These are phyloP conservation scores for Urophycis tenuis DNA, from an alignment of 2,797 vertebrate genomes.

Conservation along the genomic window DNA sequence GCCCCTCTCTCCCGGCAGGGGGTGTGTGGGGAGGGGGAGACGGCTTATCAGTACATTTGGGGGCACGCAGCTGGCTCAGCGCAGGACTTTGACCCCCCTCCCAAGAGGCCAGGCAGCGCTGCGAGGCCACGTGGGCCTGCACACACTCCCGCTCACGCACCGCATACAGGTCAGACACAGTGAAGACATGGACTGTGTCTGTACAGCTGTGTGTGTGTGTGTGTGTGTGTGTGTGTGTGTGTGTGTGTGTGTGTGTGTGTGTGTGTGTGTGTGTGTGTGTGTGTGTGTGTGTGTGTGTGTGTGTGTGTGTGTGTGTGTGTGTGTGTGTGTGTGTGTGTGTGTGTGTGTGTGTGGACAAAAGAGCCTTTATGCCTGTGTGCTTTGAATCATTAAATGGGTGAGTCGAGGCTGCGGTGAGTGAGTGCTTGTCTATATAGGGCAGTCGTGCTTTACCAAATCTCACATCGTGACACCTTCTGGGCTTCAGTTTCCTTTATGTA, in stretches of 20 bases:
- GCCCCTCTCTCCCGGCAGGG: neutral
- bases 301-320: too few species aligned
- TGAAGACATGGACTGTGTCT: too few species aligned
- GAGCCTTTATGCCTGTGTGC: neutral
- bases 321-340: neutral
- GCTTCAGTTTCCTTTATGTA: neutral
- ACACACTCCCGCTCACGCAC: neutral
- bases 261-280: too few species aligned
- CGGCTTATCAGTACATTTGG: conserved; percentile 47
- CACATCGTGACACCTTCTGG: neutral
- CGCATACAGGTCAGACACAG: neutral
- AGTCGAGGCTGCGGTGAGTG: neutral
- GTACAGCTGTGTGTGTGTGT: too few species aligned
- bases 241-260: neutral
- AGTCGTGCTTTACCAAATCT: neutral
- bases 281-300: neutral
- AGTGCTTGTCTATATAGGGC: neutral
- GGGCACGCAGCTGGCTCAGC: conserved; percentile 19
- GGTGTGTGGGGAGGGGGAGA: neutral
- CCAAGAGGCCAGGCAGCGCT: conserved; percentile 13
- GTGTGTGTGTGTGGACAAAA: neutral
- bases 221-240: neutral
- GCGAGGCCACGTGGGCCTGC: neutral
- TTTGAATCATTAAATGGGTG: neutral
- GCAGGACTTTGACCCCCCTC: conserved; percentile 50